Percentiles rank a stretch among this genome's conserved stretches.
Evolutionary conservation across 2,113 vertebrate genomes (phyloP).

Genomic region (Antennarius striatus): DNA sequence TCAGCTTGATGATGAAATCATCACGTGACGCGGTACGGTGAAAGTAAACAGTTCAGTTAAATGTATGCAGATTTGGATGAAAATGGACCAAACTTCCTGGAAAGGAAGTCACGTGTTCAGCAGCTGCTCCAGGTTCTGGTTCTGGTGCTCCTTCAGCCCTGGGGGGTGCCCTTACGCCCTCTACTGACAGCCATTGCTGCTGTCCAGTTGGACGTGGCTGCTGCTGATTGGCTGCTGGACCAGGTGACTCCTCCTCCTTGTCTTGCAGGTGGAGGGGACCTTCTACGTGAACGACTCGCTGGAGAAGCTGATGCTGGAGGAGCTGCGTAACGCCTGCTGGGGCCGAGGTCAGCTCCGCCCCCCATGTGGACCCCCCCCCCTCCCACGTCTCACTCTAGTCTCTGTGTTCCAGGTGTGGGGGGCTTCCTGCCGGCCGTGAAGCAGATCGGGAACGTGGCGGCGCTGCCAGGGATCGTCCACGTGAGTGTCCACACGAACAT

Average conservation of each 20-base stretch:
- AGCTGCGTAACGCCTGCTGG: conserved; percentile 92
- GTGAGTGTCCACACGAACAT: conserved; percentile 75
- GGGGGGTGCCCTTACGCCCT: too few relatives aligned
- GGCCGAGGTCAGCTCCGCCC: conserved; percentile 84
- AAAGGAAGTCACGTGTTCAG: too few relatives aligned
- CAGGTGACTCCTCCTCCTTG: not conserved
- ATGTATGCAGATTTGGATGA: too few relatives aligned
- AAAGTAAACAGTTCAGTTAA: too few relatives aligned
- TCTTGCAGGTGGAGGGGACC: conserved; percentile 89
- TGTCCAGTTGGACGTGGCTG: not conserved
- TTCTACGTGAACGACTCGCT: conserved; percentile 96
- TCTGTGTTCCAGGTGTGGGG: conserved; percentile 82
- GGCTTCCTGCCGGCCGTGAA: conserved; percentile 98
- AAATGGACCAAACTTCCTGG: too few relatives aligned
- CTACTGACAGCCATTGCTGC: not conserved
- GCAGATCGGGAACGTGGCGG: conserved; percentile 97
- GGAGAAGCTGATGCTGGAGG: conserved; percentile 98
- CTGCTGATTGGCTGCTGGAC: not conserved
- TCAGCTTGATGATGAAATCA: too few relatives aligned
- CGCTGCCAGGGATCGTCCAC: conserved; percentile 93
- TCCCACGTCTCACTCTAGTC: not conserved
- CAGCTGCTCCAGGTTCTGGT: too few relatives aligned
- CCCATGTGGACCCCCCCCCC: accelerated
- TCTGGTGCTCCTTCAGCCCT: too few relatives aligned
- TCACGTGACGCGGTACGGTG: too few relatives aligned